Conservation (phyloP, 2,797 vertebrate genomes). For the Cryptoprocta ferox region DNA sequence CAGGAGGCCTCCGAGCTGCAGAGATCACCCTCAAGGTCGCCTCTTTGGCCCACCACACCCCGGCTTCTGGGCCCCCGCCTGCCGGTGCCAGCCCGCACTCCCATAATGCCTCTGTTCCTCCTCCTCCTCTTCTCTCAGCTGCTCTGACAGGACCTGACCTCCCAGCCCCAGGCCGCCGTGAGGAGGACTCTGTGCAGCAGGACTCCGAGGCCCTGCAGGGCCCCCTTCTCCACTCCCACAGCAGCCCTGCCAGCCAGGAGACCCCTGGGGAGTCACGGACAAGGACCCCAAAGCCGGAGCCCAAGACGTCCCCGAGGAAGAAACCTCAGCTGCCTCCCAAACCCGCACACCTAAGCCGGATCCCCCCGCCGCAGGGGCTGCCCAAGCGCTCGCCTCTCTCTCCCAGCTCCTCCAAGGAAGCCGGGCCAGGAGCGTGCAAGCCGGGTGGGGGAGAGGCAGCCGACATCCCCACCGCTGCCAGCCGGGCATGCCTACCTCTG, state of each 20-base stretch:
- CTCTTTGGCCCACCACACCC: not conserved
- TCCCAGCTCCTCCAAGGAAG: not conserved
- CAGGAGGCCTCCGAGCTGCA: slow-evolving; percentile 93
- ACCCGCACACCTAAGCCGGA: slow-evolving; percentile 80
- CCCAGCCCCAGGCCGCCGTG: slow-evolving; percentile 58
- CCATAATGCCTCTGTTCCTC: slow-evolving; percentile 88
- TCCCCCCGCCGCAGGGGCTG: slow-evolving; percentile 71
- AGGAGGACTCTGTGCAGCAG: slow-evolving; percentile 74
- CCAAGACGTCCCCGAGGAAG: slow-evolving; percentile 79
- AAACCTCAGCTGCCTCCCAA: slow-evolving; percentile 85
- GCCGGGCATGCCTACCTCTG: not conserved
- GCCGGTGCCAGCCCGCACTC: slow-evolving; percentile 62
- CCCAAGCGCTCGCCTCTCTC: slow-evolving; percentile 63
- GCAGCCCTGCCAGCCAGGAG: slow-evolving; percentile 83
- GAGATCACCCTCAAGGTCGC: slow-evolving; percentile 94
- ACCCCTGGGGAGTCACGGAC: slow-evolving; percentile 86
- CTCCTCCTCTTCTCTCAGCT: slow-evolving; percentile 91
- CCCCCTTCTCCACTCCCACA: slow-evolving; percentile 65
- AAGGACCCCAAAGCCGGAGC: slow-evolving; percentile 87
- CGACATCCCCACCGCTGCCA: not conserved
- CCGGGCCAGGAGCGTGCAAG: not conserved
- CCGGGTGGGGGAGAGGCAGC: not conserved
- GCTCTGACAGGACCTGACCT: slow-evolving; percentile 87
- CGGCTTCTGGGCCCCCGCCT: not conserved
- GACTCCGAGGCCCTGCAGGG: slow-evolving; percentile 51